Conservation (phyloP, 2,113 vertebrate species). For the Apodemus speciosus region DNA sequence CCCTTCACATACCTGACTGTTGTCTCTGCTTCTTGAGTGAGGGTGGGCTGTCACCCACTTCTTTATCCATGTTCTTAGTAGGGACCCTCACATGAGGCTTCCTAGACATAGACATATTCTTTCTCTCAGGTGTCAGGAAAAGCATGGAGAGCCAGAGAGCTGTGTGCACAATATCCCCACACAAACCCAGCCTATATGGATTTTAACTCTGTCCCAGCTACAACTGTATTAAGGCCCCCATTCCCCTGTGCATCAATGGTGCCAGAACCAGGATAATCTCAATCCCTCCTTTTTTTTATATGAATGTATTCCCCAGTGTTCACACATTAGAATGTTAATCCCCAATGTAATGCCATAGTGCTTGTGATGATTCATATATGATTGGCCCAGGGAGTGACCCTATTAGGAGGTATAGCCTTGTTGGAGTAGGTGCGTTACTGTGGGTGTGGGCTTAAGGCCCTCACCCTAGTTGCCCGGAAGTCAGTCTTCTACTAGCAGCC, state of each 20-base stretch:
- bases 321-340: background rate
- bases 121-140: background rate
- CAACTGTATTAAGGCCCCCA: background rate
- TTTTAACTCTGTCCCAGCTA: too few relatives aligned
- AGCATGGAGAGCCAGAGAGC: background rate
- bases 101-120: slow-evolving; percentile 33
- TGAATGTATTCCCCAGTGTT: background rate
- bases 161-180: background rate
- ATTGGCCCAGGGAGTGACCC: too few relatives aligned
- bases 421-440: too few relatives aligned
- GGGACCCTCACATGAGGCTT: background rate
- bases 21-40: background rate
- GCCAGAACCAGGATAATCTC: too few relatives aligned
- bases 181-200: background rate
- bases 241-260: rapidly evolving
- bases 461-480: too few relatives aligned
- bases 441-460: too few relatives aligned
- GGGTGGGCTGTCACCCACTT: rapidly evolving
- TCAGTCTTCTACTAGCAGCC: too few relatives aligned
- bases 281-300: background rate
- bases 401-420: too few relatives aligned
- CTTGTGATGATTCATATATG: too few relatives aligned
- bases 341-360: background rate
- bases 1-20: slow-evolving; percentile 48
- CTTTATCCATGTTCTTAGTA: rapidly evolving